These are phyloP conservation scores for Cyclopterus lumpus DNA, from an alignment of 2,797 vertebrate species.

Conservation along the genomic window DNA sequence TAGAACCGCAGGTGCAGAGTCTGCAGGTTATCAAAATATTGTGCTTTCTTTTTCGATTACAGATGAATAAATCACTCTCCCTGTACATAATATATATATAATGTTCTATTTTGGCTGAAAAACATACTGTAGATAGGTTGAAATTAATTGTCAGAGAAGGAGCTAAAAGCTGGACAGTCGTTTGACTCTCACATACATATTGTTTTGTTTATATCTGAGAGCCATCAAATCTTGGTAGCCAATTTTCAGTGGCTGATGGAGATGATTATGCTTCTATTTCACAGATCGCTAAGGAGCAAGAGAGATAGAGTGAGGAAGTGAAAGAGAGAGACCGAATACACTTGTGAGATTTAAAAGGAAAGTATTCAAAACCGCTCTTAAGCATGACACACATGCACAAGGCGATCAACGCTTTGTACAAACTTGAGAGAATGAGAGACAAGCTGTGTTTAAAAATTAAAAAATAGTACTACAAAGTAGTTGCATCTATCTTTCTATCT, in stretches of 20 bases:
- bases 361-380: neutral
- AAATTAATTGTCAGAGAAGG: conserved; percentile 20
- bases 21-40: conserved; percentile 49
- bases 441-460: neutral
- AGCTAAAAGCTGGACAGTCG: conserved; percentile 19
- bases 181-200: conserved; percentile 28
- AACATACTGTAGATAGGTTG: conserved; percentile 17
- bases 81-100: conserved; percentile 15
- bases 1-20: conserved; percentile 52
- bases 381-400: neutral
- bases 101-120: conserved; percentile 16
- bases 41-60: conserved; percentile 59
- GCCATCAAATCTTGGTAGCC: conserved; percentile 53
- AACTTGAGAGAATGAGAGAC: neutral
- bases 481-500: neutral
- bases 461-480: neutral
- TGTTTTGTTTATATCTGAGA: conserved; percentile 43
- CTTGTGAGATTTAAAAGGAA: conserved; percentile 4
- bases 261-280: conserved; percentile 50
- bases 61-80: conserved; percentile 47
- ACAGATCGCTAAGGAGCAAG: conserved; percentile 30
- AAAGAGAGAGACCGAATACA: conserved; percentile 1
- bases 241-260: conserved; percentile 44
- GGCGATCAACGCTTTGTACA: neutral
- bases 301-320: conserved; percentile 9